Evolutionary conservation across 2,797 vertebrate species (phyloP).

Genomic region (Hypotaenidia philippensis): DNA sequence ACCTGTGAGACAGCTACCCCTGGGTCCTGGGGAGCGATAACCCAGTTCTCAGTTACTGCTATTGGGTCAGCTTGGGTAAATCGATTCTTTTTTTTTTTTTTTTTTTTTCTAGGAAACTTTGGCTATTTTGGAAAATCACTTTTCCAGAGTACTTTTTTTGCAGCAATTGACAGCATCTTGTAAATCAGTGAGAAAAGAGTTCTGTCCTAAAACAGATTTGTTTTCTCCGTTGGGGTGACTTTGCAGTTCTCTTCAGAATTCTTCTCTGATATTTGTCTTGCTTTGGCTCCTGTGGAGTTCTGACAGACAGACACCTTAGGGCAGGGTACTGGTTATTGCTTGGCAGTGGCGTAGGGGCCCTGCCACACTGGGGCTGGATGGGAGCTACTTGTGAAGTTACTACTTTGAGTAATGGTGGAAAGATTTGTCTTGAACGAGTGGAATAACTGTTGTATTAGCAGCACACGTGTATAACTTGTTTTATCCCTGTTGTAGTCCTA

Average conservation of each 20-base stretch:
- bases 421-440: background rate
- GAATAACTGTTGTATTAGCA: background rate
- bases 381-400: background rate
- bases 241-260: background rate
- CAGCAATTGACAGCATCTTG: background rate
- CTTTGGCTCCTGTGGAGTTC: background rate
- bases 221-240: background rate
- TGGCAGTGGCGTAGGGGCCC: background rate
- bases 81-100: background rate
- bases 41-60: background rate
- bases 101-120: background rate
- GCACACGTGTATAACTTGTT: accelerated
- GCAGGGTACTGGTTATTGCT: background rate
- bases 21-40: background rate
- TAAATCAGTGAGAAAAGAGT: background rate
- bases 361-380: background rate
- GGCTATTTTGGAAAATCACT: background rate
- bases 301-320: background rate
- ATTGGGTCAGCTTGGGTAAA: background rate
- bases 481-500: background rate
- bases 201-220: background rate
- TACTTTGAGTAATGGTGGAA: background rate
- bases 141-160: background rate
- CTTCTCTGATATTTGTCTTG: background rate
- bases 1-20: background rate